Evolutionary conservation across 2,797 vertebrate genomes (phyloP).

Genomic region (Pristis pectinata): DNA sequence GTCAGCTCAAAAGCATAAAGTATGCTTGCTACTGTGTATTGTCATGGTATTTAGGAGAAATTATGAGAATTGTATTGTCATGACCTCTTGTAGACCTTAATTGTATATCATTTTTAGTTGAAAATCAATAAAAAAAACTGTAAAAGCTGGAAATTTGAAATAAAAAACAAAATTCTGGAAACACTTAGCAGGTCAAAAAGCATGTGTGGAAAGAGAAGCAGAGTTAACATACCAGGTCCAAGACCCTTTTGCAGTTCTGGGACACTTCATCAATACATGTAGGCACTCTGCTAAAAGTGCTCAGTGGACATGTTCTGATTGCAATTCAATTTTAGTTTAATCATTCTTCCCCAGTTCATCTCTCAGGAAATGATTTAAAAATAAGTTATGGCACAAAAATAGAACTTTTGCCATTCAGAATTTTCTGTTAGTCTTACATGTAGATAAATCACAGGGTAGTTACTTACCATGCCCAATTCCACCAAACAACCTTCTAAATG

Average conservation of each 20-base stretch:
- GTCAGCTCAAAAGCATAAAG: neutral
- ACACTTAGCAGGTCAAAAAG: no score
- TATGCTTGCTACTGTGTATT: neutral
- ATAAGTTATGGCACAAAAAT: neutral
- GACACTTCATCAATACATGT: neutral
- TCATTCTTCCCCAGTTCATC: neutral
- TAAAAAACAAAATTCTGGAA: neutral
- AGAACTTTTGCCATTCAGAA: neutral
- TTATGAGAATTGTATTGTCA: neutral
- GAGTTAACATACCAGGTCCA: no score
- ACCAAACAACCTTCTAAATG: neutral
- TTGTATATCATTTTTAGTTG: no score
- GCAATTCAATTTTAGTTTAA: neutral
- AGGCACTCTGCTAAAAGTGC: neutral
- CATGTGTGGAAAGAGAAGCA: neutral
- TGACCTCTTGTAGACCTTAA: neutral
- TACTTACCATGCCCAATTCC: neutral
- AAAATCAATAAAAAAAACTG: no score
- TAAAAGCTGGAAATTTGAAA: neutral
- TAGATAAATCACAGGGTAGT: neutral
- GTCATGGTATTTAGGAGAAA: neutral
- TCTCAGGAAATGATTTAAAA: neutral
- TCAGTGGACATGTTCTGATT: no score
- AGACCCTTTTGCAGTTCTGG: neutral
- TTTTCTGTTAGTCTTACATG: neutral